A percentile compares a stretch with the other conserved stretches of the same genome.
Evolutionary conservation across 1,140 invertebrate species (phyloP).

Genomic region (Rhopalosiphum maidis): DNA sequence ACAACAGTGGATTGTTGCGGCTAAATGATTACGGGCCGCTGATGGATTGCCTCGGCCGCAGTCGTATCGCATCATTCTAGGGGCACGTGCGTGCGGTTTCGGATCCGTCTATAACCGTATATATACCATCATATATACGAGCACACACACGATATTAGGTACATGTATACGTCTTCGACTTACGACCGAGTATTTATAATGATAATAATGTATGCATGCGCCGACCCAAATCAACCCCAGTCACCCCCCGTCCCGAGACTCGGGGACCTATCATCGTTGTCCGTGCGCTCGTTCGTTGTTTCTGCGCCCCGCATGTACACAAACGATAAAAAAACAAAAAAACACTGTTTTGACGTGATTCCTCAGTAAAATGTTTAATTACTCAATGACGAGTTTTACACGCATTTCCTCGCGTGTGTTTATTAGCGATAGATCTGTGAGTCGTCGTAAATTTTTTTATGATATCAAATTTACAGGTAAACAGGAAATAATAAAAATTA

Average conservation of each 20-base stretch:
- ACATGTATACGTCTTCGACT: neutral
- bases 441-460: neutral
- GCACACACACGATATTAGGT: neutral
- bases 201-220: neutral
- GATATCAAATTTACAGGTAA: no score
- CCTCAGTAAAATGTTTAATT: neutral
- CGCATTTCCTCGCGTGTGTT: neutral
- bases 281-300: neutral
- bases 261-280: neutral
- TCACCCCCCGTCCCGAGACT: neutral
- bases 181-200: neutral
- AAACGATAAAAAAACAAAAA: no score
- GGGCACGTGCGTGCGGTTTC: neutral
- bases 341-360: neutral
- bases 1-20: constrained; percentile 24
- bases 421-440: no score
- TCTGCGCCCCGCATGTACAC: neutral
- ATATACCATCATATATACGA: neutral
- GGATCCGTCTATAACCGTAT: neutral
- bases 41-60: constrained; percentile 16
- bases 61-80: neutral
- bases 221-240: neutral
- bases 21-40: constrained; percentile 51
- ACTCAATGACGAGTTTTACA: neutral
- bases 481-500: no score